Evolutionary conservation across 2,888 invertebrate genomes (phyloP).

Genomic region (Lamellibrachia satsuma): DNA sequence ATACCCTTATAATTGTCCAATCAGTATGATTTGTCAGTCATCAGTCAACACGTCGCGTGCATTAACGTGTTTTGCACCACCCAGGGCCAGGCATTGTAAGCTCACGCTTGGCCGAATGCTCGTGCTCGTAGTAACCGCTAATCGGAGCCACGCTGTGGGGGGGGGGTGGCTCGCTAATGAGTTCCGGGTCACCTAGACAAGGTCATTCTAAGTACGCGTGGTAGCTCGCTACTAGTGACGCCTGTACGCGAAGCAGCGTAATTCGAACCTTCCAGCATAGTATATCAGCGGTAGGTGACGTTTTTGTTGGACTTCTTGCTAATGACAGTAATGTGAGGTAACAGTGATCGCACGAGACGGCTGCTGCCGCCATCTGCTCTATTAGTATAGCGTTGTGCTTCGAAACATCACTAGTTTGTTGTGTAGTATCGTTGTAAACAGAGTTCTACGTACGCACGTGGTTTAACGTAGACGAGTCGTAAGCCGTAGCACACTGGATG

Average conservation of each 20-base stretch:
- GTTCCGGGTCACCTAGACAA: not conserved
- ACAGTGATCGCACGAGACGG: not conserved
- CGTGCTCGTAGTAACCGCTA: not conserved
- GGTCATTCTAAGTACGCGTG: not conserved
- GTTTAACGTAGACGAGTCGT: not conserved
- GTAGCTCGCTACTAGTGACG: not conserved
- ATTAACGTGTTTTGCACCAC: no score
- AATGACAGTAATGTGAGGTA: not conserved
- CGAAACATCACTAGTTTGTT: not conserved
- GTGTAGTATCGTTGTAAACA: not conserved
- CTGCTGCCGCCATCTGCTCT: not conserved
- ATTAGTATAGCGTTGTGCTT: not conserved
- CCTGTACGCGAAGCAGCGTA: not conserved
- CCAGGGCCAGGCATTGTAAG: no score
- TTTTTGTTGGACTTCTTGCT: not conserved
- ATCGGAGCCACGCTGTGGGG: not conserved
- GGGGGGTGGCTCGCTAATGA: not conserved
- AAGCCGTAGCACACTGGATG: not conserved
- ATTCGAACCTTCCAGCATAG: not conserved
- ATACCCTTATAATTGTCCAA: no score
- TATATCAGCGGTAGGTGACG: not conserved
- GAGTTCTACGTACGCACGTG: not conserved
- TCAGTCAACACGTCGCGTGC: no score
- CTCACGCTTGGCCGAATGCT: not conserved
- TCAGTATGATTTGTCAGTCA: no score